phyloP scores from a whole-genome alignment of 2,888 invertebrate species.

The Phorcus lineatus region DNA sequence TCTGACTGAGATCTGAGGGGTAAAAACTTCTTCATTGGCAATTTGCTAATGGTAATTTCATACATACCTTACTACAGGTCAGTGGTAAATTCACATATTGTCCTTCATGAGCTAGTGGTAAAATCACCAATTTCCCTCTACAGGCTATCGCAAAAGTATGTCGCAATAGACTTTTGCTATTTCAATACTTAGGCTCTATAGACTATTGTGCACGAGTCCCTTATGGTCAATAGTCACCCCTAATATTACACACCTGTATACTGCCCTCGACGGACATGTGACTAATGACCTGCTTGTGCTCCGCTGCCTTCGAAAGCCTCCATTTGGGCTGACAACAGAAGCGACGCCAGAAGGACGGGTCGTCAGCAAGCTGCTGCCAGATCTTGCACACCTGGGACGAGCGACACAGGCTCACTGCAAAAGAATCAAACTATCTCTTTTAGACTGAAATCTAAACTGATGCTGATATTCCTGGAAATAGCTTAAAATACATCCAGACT shows the following conservation, averaged over 20 bases:
- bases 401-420: slow-evolving; percentile 74
- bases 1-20: too few relatives aligned
- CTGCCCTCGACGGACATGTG: slow-evolving; percentile 71
- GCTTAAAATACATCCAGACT: neutral
- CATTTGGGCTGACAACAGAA: slow-evolving; percentile 75
- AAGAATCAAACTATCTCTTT: neutral
- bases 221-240: too few relatives aligned
- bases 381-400: slow-evolving; percentile 72
- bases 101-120: too few relatives aligned
- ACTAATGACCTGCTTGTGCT: slow-evolving; percentile 74
- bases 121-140: too few relatives aligned
- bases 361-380: slow-evolving; percentile 74
- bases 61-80: too few relatives aligned
- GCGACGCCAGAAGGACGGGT: slow-evolving; percentile 75
- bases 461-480: neutral
- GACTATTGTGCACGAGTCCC: too few relatives aligned
- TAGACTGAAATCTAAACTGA: neutral
- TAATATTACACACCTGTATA: slow-evolving; percentile 70
- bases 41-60: too few relatives aligned
- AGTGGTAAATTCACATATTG: too few relatives aligned
- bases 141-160: too few relatives aligned
- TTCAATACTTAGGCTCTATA: too few relatives aligned
- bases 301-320: slow-evolving; percentile 74
- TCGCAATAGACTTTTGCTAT: too few relatives aligned
- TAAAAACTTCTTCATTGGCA: neutral